A percentile compares a stretch with the other conserved stretches of the same genome.
Evolutionary conservation across 2,888 invertebrate species (phyloP).

Genomic region (Melipona bicolor): DNA sequence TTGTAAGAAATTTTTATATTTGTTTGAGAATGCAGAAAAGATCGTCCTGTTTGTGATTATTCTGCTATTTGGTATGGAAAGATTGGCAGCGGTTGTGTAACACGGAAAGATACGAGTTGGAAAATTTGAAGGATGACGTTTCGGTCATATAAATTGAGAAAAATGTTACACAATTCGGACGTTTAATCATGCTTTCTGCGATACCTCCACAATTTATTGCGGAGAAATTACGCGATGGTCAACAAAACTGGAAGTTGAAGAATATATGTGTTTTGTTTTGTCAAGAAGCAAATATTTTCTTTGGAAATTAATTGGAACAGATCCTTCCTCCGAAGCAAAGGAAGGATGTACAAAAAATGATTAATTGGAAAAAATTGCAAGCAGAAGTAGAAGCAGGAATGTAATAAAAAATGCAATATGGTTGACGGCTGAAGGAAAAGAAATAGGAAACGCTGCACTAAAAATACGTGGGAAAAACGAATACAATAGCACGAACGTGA

Average conservation of each 20-base stretch:
- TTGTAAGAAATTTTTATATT: too few relatives aligned
- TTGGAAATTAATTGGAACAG: too few relatives aligned
- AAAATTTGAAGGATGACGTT: too few relatives aligned
- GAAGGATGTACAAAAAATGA: not conserved
- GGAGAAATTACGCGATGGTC: too few relatives aligned
- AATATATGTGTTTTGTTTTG: not conserved
- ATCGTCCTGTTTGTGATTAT: too few relatives aligned
- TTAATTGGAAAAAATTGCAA: not conserved
- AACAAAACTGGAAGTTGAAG: not conserved
- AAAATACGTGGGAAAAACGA: not conserved
- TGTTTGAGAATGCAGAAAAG: too few relatives aligned
- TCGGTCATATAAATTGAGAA: not conserved
- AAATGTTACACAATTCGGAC: not conserved
- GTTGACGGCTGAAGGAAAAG: too few relatives aligned
- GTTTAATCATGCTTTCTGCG: rapidly evolving
- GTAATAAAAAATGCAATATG: not conserved
- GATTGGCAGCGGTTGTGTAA: not conserved
- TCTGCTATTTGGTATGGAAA: not conserved
- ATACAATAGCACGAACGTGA: not conserved
- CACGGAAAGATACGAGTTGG: too few relatives aligned
- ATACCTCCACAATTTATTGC: too few relatives aligned
- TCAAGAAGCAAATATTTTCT: too few relatives aligned
- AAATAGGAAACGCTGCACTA: not conserved
- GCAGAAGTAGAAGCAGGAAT: not conserved
- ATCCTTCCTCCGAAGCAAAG: not conserved